Evolutionary conservation across 2,113 vertebrate genomes (phyloP).

Genomic region (Microcebus ravelobensis): DNA sequence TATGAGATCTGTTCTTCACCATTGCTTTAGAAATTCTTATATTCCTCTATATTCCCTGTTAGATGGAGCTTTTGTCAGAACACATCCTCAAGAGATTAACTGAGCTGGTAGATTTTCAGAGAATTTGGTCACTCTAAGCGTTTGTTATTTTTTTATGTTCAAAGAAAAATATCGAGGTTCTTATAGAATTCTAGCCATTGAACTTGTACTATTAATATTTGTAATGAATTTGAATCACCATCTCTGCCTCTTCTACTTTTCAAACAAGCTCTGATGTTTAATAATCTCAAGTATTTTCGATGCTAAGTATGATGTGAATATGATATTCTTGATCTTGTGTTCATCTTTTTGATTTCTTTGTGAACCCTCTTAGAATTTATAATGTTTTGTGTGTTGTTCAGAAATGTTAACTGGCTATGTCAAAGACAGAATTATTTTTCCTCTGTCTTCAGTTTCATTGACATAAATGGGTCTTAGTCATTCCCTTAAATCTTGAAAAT

Average conservation of each 20-base stretch:
- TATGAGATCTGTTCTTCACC: not conserved
- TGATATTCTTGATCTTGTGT: not conserved
- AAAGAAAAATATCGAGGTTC: not conserved
- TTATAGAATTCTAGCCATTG: not conserved
- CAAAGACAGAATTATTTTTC: not conserved
- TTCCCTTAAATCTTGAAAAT: not conserved
- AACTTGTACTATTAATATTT: not conserved
- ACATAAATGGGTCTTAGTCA: not conserved
- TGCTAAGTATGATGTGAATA: not conserved
- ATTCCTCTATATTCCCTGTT: not conserved
- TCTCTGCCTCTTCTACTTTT: not conserved
- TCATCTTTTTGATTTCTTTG: not conserved
- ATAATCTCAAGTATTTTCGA: not conserved
- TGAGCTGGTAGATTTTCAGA: not conserved
- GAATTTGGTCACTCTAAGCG: rapidly evolving
- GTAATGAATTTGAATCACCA: no score
- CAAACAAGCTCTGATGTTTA: not conserved
- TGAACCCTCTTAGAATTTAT: not conserved
- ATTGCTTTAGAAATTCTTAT: not conserved
- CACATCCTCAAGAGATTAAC: not conserved
- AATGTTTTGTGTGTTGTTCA: not conserved
- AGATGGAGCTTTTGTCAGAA: not conserved
- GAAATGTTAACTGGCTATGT: not conserved
- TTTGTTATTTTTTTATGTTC: not conserved
- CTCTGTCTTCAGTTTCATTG: not conserved